phyloP scores from a whole-genome alignment of 2,888 invertebrate species.

The Pogonocherus hispidulus region DNA sequence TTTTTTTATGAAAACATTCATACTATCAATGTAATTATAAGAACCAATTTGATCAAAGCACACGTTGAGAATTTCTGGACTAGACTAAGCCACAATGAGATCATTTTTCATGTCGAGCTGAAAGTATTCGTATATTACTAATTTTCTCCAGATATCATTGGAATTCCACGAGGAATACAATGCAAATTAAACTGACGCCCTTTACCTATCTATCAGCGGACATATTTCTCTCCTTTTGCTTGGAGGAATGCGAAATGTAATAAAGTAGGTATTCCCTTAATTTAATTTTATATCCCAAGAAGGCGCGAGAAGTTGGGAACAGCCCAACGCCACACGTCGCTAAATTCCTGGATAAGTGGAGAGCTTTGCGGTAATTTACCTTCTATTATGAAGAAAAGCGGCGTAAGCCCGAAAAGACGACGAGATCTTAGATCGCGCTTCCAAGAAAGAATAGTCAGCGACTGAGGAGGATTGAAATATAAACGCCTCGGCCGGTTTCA shows the following conservation, averaged over 20 bases:
- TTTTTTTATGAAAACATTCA: too few species aligned
- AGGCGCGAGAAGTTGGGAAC: constrained; percentile 12
- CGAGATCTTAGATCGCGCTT: neutral
- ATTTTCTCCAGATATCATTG: neutral
- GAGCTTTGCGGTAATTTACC: constrained; percentile 25
- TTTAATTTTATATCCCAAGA: constrained; percentile 13
- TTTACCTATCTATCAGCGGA: neutral
- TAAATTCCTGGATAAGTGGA: constrained; percentile 18
- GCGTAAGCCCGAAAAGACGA: neutral
- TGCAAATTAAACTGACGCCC: neutral
- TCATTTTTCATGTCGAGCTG: too few species aligned
- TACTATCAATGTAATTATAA: too few species aligned
- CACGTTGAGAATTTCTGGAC: too few species aligned
- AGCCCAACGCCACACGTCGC: constrained; percentile 11
- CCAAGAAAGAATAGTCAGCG: neutral
- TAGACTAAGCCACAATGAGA: too few species aligned
- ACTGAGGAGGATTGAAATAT: neutral
- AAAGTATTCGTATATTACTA: too few species aligned
- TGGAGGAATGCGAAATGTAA: constrained; percentile 1
- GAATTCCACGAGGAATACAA: neutral
- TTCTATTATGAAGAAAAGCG: constrained; percentile 26
- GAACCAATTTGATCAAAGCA: too few species aligned
- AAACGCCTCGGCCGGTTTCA: neutral
- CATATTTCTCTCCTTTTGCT: neutral
- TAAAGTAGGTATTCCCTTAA: constrained; percentile 17